Evolutionary conservation across 2,888 invertebrate species (phyloP).

Genomic region (Halocaridina rubra): DNA sequence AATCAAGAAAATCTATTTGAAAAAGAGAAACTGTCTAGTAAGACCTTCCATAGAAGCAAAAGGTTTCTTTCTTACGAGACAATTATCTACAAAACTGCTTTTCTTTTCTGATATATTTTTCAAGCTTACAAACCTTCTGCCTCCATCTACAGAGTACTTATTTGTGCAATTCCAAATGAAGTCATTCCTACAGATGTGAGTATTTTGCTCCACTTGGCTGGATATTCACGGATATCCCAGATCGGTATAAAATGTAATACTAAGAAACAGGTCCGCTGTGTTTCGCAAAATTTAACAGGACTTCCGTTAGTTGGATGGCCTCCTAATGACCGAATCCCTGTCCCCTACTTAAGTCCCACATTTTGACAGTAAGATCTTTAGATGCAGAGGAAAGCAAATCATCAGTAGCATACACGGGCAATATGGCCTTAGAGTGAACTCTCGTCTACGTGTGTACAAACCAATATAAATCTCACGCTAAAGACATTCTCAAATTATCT

Average conservation of each 20-base stretch:
- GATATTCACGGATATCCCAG: slow-evolving; percentile 79
- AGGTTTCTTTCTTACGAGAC: no score
- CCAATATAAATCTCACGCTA: slow-evolving; percentile 74
- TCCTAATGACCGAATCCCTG: slow-evolving; percentile 77
- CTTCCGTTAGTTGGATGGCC: slow-evolving; percentile 82
- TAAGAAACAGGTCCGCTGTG: slow-evolving; percentile 77
- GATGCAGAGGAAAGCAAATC: slow-evolving; percentile 85
- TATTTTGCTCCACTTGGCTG: slow-evolving; percentile 77
- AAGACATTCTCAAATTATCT: no score
- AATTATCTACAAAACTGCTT: no score
- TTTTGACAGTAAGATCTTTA: slow-evolving; percentile 87
- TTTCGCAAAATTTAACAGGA: slow-evolving; percentile 75
- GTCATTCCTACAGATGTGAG: slow-evolving; percentile 70
- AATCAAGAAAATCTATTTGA: no score
- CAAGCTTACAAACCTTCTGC: no score
- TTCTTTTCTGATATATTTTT: no score
- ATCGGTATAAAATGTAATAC: no score
- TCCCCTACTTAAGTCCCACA: slow-evolving; percentile 85
- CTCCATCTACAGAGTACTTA: slow-evolving; percentile 70
- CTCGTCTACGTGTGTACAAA: slow-evolving; percentile 84
- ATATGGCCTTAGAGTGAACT: slow-evolving; percentile 87
- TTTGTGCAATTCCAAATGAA: slow-evolving; percentile 68
- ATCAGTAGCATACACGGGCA: slow-evolving; percentile 82
- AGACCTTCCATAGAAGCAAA: no score
- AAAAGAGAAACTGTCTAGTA: no score